Base-by-base conservation (phyloP, 2,113 vertebrate species). In the Syrrhaptes paradoxus region DNA sequence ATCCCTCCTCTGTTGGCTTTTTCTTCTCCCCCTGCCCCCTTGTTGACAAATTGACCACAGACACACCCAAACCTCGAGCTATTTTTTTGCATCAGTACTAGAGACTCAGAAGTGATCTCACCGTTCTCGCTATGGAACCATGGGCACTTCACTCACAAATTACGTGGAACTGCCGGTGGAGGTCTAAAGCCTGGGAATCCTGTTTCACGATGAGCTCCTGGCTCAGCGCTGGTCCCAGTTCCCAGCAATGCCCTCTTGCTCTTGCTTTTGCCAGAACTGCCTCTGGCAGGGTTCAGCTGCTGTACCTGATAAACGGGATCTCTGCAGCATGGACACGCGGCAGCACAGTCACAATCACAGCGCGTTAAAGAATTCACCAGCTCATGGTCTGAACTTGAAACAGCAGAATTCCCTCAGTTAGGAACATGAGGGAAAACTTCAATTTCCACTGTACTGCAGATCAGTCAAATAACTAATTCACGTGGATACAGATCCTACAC, bases 201-300 rank as follows among this genome's bases (percentile, higher is more conserved):
- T 38, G 38, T 11, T 38, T 38, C 38, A 38, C 11, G 38, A 38
- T 11, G 38, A 38, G 38, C 38, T 38, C 38, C 38, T 9, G 38
- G 38, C 9, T 38, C 9, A 36, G 36, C 36, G 36, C 36, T 36
- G 36, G 36, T 36, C 36, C 36, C 36, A 36, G 36, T 36, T 36
- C 36, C 36, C 36, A 36, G 36, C 36, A 36, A 38, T 38, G 38
- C 72, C 28, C 36, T 45, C 28, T 54, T 5, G 7, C 51, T 38
- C 25, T 24, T 22, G 34, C 15, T 14, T 54, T 32, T 58, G 71
- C 61, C n/a, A 14, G 24, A 14, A 5, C 34, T 25, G 34, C 62
- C 52, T 12, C 0, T 5, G 16, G 17, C 2, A 4, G 11, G 1
- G 21, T 7, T 13, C 17, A 2, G 2, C 25, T 38, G 10, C 2